Evolutionary conservation across 2,888 invertebrate genomes (phyloP).

Genomic region (Polia nebulosa): DNA sequence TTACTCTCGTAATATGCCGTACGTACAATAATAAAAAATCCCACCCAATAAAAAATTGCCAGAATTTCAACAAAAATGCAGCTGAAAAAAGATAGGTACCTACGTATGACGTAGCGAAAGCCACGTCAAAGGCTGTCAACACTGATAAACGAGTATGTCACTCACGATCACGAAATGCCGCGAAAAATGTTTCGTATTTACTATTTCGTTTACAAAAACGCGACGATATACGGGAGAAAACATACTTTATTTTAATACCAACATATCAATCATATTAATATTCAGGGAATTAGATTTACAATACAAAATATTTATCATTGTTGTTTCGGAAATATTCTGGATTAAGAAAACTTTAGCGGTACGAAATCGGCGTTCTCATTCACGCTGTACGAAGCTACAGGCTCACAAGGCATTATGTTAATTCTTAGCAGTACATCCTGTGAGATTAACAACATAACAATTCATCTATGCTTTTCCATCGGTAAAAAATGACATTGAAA

Average conservation of each 20-base stretch:
- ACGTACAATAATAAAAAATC: neutral
- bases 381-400: neutral
- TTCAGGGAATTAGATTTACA: neutral
- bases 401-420: neutral
- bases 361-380: slow-evolving; percentile 11
- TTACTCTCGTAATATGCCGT: neutral
- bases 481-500: neutral
- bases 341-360: neutral
- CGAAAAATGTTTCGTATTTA: slow-evolving; percentile 22
- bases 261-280: neutral
- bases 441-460: neutral
- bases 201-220: slow-evolving; percentile 23
- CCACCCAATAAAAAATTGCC: neutral
- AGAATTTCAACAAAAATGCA: neutral
- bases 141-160: slow-evolving; percentile 32
- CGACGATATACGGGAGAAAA: neutral
- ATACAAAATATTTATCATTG: neutral
- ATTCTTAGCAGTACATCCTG: neutral
- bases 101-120: slow-evolving; percentile 4
- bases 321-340: neutral
- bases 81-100: slow-evolving; percentile 13
- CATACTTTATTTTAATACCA: neutral
- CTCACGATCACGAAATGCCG: slow-evolving; percentile 11
- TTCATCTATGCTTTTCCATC: slow-evolving; percentile 1
- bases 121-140: slow-evolving; percentile 21